Conservation (phyloP, 2,113 vertebrate species). For the Ibidorhyncha struthersii region DNA sequence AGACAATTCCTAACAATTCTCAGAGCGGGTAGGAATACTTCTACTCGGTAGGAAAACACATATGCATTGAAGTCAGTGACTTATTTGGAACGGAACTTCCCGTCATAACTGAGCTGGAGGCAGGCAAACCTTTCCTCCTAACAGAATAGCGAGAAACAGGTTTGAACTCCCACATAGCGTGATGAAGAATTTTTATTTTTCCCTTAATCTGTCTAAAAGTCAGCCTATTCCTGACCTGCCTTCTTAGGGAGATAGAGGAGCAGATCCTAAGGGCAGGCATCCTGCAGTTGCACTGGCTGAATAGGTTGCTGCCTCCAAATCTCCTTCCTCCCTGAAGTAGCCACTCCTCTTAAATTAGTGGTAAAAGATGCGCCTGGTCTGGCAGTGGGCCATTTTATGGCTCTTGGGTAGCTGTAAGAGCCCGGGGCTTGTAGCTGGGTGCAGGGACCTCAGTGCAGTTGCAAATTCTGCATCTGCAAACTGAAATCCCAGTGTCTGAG, state of each 20-base stretch:
- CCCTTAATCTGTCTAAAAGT: neutral
- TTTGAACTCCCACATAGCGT: neutral
- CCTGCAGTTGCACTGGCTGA: neutral
- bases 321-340: neutral
- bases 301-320: neutral
- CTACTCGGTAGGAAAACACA: neutral
- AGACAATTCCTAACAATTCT: neutral
- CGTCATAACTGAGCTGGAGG: neutral
- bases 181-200: neutral
- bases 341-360: neutral
- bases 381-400: rapidly evolving
- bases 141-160: neutral
- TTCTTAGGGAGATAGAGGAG: neutral
- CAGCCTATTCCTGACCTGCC: neutral
- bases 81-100: neutral
- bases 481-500: neutral
- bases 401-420: neutral
- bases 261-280: neutral
- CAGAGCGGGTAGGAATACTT: neutral
- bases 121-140: neutral
- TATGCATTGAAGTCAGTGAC: neutral
- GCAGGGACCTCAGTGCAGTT: neutral
- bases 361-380: neutral
- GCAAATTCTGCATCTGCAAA: neutral
- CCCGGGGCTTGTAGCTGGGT: neutral